Evolutionary conservation across 2,888 invertebrate genomes (phyloP), one percentile per base, ranked within the genome.

Genomic region (Odontocolon sp.): DNA sequence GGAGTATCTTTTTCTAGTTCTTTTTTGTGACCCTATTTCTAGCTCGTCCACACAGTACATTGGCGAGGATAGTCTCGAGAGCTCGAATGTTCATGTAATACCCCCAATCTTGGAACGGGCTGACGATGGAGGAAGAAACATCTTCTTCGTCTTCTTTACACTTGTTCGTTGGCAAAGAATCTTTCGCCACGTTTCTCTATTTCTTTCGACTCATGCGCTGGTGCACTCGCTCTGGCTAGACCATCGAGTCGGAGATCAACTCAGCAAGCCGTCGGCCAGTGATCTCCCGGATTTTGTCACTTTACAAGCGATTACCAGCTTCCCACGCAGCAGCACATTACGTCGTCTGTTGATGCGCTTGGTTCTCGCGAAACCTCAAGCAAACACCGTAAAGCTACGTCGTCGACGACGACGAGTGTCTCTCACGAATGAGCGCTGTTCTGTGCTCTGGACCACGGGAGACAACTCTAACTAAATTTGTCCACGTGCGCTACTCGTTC

Each of bases 231-330:
- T 9, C 16, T 28, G 4, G 26, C 59, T 45, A 3, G 33, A 21
- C 18, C 4, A 21, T 1, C 8, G 1, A 54, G 21, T 18, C 8
- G 26, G 11, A 4, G 6, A 14, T n/a, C n/a, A 11, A 18, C n/a
- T 3, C 5, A 6, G 2, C 40, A 8, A 38, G 45, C 45, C 47
- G 47, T 16, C 57, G 69, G 42, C n/a, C 57, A 52, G 36, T 47
- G 77, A 68, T 82, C 76, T 52, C 59, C 68, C 59, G 57, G 42
- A 52, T 61, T 72, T 64, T 47, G 64, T 45, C 66, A 64, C 68
- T 75, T 77, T 74, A 74, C 76, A 67, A 36, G 57, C 77, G 70
- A 77, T 79, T 80, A 71, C 54, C n/a, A 38, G 54, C 74, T 59
- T 59, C 80, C 79, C 72, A 75, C 80, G 69, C 74, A 26, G 61